Conservation (phyloP, 2,888 invertebrate genomes). For the Leptinotarsa juncta region DNA sequence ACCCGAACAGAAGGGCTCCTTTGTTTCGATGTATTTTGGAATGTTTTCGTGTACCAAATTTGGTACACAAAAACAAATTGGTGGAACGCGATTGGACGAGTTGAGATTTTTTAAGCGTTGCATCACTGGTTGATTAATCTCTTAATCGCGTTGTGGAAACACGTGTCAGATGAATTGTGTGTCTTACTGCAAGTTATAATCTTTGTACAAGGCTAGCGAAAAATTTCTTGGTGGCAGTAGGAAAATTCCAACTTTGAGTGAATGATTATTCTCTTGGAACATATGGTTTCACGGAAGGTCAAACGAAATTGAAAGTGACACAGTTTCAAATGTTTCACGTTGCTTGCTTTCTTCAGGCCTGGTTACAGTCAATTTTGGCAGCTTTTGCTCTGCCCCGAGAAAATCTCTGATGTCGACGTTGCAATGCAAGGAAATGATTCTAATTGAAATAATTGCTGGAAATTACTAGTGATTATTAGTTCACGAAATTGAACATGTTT, state of each 20-base stretch:
- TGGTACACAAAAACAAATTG: not conserved
- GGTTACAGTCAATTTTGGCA: not conserved
- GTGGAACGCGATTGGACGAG: not conserved
- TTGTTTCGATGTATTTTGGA: not conserved
- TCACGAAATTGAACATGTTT: too few relatives aligned
- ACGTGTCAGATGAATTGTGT: not conserved
- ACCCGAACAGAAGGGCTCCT: not conserved
- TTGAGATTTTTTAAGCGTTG: not conserved
- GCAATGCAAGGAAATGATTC: too few relatives aligned
- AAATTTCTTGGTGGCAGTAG: not conserved
- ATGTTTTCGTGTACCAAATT: not conserved
- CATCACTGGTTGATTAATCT: constrained; percentile 4
- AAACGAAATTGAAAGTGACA: not conserved
- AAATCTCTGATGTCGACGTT: not conserved
- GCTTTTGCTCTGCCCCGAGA: not conserved
- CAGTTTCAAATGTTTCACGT: constrained; percentile 15
- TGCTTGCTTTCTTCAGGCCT: not conserved
- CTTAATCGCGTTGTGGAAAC: not conserved
- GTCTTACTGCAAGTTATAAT: constrained; percentile 1
- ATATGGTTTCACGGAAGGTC: constrained; percentile 9
- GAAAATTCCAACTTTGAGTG: not conserved
- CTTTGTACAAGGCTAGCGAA: not conserved
- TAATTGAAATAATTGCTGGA: too few relatives aligned
- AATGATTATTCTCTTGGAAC: not conserved
- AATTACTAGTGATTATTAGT: too few relatives aligned